phyloP scores from a whole-genome alignment of 2,797 vertebrate genomes.

The Aeoliscus strigatus region DNA sequence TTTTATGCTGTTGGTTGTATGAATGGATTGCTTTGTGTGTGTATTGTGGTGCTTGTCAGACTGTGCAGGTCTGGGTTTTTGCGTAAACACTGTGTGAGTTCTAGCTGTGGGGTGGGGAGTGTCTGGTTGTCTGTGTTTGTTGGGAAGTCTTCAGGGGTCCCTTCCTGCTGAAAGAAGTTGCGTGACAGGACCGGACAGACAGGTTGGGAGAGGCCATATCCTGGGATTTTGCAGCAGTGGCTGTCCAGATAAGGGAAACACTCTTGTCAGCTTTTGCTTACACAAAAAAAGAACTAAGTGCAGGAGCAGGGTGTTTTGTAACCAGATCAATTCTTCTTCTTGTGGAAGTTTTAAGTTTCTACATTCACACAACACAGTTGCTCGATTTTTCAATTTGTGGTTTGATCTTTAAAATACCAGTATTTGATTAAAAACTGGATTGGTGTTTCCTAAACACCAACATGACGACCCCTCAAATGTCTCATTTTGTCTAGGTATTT shows the following conservation, averaged over 20 bases:
- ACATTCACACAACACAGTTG: no score
- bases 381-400: no score
- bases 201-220: conserved; percentile 62
- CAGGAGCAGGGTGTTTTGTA: conserved; percentile 17
- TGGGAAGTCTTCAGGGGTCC: conserved; percentile 16
- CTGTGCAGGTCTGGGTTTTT: conserved; percentile 12
- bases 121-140: no score
- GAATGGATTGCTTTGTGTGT: neutral
- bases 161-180: conserved; percentile 47
- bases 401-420: no score
- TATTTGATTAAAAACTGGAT: no score
- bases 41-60: conserved; percentile 2
- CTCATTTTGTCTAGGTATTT: no score
- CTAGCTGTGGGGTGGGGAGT: no score
- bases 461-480: no score
- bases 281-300: conserved; percentile 33
- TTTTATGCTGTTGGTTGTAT: neutral
- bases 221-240: conserved; percentile 68
- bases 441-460: no score
- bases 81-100: conserved; percentile 15
- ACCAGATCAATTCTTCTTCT: no score
- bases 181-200: conserved; percentile 62
- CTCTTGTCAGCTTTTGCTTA: conserved; percentile 53
- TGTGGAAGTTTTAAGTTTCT: no score
- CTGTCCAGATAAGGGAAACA: conserved; percentile 61